Percentiles rank a stretch among this genome's conserved stretches.
Evolutionary conservation across 1,140 invertebrate genomes (phyloP).

Genomic region (Scaptomyza hsui): DNA sequence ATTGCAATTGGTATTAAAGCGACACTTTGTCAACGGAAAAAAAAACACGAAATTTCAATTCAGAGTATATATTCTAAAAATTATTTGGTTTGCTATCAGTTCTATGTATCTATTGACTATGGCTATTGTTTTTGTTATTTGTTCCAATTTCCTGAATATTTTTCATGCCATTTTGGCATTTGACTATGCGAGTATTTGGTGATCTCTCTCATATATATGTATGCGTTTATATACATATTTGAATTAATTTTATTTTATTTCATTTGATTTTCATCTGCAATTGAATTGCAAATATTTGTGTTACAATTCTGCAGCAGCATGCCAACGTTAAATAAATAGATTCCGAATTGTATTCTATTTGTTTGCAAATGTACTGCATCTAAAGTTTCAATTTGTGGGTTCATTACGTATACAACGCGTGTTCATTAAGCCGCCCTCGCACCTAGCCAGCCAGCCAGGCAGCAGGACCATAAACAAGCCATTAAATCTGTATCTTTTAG

Average conservation of each 20-base stretch:
- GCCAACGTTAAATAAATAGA: constrained; percentile 59
- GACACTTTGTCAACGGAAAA: constrained; percentile 31
- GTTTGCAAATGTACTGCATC: constrained; percentile 50
- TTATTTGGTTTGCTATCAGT: constrained; percentile 32
- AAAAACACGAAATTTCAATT: constrained; percentile 23
- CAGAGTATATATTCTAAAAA: constrained; percentile 17
- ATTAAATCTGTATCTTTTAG: constrained; percentile 30
- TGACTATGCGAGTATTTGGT: constrained; percentile 16
- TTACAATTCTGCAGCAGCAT: constrained; percentile 57
- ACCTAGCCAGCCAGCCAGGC: not conserved
- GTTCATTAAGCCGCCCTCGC: constrained; percentile 33
- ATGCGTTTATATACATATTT: constrained; percentile 25
- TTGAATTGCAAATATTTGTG: constrained; percentile 78
- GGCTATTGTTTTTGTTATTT: constrained; percentile 18
- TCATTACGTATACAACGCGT: constrained; percentile 51
- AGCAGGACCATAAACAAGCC: constrained; percentile 29
- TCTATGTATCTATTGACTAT: constrained; percentile 2
- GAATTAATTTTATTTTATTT: constrained; percentile 59
- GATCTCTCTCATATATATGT: constrained; percentile 15
- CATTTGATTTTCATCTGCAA: constrained; percentile 53
- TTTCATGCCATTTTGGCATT: constrained; percentile 57
- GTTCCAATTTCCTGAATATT: constrained; percentile 61
- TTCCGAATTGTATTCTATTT: constrained; percentile 70
- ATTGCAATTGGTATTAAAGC: constrained; percentile 25
- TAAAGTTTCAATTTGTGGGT: constrained; percentile 66